These are phyloP conservation scores for Drosophila saltans DNA, from an alignment of 1,140 invertebrate genomes.

Conservation along the genomic window DNA sequence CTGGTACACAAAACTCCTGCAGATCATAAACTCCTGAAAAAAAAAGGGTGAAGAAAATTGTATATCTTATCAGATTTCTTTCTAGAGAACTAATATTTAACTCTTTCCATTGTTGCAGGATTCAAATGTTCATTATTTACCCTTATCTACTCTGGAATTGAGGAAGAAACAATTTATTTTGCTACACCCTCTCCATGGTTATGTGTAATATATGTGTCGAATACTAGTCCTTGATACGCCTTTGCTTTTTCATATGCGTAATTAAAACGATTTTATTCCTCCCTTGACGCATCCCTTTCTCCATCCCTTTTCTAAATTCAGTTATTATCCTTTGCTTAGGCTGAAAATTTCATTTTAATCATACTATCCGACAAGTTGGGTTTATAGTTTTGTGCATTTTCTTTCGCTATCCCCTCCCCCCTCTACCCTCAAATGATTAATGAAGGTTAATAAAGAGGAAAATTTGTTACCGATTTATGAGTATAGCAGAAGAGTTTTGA, in stretches of 20 bases:
- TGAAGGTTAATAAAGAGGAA: slow-evolving; percentile 71
- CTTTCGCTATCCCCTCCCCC: not conserved
- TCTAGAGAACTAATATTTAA: no score
- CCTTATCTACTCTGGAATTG: not conserved
- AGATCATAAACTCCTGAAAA: no score
- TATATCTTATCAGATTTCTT: no score
- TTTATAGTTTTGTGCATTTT: slow-evolving; percentile 49
- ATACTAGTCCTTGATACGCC: not conserved
- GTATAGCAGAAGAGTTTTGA: not conserved
- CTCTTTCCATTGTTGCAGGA: not conserved
- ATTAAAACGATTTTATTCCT: slow-evolving; percentile 47
- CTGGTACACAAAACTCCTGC: no score
- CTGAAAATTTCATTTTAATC: slow-evolving; percentile 64
- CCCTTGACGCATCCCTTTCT: not conserved
- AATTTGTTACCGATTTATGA: slow-evolving; percentile 50
- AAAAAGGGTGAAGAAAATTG: no score
- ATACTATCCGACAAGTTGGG: slow-evolving; percentile 36
- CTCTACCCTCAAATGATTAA: slow-evolving; percentile 59
- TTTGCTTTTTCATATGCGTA: slow-evolving; percentile 46
- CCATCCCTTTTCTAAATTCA: slow-evolving; percentile 3
- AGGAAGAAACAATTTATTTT: not conserved
- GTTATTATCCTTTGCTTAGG: slow-evolving; percentile 29
- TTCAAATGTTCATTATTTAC: not conserved
- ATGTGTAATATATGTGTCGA: not conserved
- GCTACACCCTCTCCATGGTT: not conserved